Evolutionary conservation across 1,140 invertebrate genomes (phyloP), one percentile per base, ranked within the genome.

Genomic region (Macrosteles quadrilineatus): DNA sequence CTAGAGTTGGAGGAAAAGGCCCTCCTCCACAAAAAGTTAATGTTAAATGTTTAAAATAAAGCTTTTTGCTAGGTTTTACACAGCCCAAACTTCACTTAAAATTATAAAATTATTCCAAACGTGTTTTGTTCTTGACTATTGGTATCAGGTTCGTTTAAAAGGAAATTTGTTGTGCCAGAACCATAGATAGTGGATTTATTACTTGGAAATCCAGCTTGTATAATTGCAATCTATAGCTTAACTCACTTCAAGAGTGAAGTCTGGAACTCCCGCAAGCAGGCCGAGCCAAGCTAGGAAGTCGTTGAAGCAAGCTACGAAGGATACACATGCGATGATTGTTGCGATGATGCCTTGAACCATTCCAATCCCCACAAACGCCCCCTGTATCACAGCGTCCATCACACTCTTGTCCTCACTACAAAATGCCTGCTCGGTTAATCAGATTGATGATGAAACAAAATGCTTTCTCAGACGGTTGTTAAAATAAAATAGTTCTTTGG

Each of bases 251-350:
- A 87, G 82, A 6, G 76, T 82, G 1, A 85, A 57, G 23, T 78
- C 71, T 0, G 81, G 78, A 53, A 81, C 79, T 72, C 91, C 94
- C 14, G 97, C 86, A 12, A 97, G 79, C 0, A 77, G 80, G 0
- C 93, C 94, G 57, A 91, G 80, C 91, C 95, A 98, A 4, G 83
- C 85, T 0, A 98, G 79, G 0, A 94, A 71, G 1, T 85, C 86
- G 79, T 98, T 94, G 0, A 96, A 71, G 77, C 98, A 95, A 0
- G 90, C 86, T 0, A 98, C 81, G 71, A 96, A 88, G 0, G 95
- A 88, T 0, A 98, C 86, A 77, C 98, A 97, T 0, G 95, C 95
- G 11, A 98, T 90, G 1, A 99, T 82, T 77, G 96, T 98, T 1
- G 95, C 94, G 17, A 93, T 87, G 70, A 99, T 96, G 67, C 92